A percentile compares a stretch with the other conserved stretches of the same genome.
These are phyloP conservation scores for Delphinus delphis DNA, from an alignment of 2,113 vertebrate genomes.

Conservation along the genomic window DNA sequence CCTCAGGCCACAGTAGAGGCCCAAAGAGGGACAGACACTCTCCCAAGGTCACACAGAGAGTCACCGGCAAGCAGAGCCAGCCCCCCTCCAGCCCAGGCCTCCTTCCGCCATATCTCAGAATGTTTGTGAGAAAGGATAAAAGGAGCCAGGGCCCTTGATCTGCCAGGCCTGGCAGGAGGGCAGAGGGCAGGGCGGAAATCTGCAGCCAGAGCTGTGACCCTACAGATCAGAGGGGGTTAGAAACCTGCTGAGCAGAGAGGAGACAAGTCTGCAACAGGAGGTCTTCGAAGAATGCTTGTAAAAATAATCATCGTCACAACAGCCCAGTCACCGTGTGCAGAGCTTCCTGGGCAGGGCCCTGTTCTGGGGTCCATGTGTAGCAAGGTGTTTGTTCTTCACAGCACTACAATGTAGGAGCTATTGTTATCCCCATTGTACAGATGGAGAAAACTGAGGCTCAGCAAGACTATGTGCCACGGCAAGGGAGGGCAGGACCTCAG, in stretches of 20 bases:
- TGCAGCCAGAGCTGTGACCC: constrained; percentile 21
- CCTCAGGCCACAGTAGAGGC: neutral
- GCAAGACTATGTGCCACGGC: rapidly evolving
- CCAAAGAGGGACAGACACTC: neutral
- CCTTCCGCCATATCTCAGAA: neutral
- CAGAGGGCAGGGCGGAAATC: constrained; percentile 58
- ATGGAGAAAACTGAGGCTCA: neutral
- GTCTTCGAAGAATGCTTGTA: neutral
- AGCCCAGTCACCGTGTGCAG: rapidly evolving
- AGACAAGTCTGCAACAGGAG: neutral
- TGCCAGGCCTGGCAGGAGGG: neutral
- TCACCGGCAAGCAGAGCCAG: neutral
- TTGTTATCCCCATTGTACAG: neutral
- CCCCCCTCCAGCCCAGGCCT: neutral
- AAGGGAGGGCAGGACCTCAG: neutral
- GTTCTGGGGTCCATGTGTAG: neutral
- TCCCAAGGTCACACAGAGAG: neutral
- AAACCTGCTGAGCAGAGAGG: constrained; percentile 1
- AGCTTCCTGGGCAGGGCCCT: neutral
- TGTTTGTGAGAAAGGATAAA: constrained; percentile 57
- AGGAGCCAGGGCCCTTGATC: constrained; percentile 64
- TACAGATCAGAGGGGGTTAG: neutral
- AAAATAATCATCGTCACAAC: neutral
- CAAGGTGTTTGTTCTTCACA: neutral
- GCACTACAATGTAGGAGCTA: neutral